phyloP scores from a whole-genome alignment of 2,888 invertebrate species.

The Omphaloscelis lunosa region DNA sequence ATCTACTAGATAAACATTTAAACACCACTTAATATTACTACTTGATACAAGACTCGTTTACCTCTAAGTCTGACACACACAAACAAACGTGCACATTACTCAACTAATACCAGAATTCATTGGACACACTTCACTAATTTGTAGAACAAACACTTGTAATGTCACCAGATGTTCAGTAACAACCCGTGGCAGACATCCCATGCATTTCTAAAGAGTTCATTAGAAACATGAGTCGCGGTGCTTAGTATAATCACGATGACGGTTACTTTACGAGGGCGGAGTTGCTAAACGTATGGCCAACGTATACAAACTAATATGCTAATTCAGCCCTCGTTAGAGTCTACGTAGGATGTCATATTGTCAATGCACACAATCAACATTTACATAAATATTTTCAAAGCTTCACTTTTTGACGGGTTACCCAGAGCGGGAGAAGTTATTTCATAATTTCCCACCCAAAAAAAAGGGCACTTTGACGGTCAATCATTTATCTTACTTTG shows the following conservation, averaged over 20 bases:
- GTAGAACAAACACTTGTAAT: conserved; percentile 68
- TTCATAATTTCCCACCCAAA: no score
- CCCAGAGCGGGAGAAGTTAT: no score
- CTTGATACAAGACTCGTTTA: conserved; percentile 40
- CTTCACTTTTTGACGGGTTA: conserved; percentile 44
- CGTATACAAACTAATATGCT: conserved; percentile 71
- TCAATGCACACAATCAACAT: conserved; percentile 68
- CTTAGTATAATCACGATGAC: conserved; percentile 61
- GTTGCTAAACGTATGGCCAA: conserved; percentile 74
- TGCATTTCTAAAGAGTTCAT: conserved; percentile 75
- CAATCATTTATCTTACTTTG: conserved; percentile 18
- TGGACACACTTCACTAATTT: conserved; percentile 62
- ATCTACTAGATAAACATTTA: conserved; percentile 52
- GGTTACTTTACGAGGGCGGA: conserved; percentile 72
- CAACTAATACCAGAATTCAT: conserved; percentile 51
- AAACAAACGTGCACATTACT: conserved; percentile 54
- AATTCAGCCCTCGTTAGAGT: conserved; percentile 70
- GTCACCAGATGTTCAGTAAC: conserved; percentile 68
- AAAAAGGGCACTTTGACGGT: conserved; percentile 46
- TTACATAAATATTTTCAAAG: conserved; percentile 67
- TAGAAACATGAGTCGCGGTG: conserved; percentile 68
- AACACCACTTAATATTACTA: conserved; percentile 46
- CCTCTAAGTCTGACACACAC: conserved; percentile 42
- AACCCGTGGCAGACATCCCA: conserved; percentile 70
- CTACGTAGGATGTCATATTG: conserved; percentile 68